These are phyloP conservation scores for Vulpes ferrilata DNA, from an alignment of 2,113 vertebrate species.

Conservation along the genomic window DNA sequence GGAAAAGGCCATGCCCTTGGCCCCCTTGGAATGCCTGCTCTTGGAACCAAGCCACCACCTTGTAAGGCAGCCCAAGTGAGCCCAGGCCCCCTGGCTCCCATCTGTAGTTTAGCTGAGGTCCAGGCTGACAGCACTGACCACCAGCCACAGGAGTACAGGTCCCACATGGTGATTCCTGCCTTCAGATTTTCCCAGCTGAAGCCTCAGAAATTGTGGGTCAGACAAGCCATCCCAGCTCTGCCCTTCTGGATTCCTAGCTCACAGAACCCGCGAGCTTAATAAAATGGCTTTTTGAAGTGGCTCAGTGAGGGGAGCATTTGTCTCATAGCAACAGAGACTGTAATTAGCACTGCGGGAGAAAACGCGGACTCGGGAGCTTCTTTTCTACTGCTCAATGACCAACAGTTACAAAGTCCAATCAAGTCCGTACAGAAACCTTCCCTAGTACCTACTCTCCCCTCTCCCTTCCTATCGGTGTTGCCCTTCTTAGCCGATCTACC, in stretches of 20 bases:
- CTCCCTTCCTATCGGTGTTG: not conserved
- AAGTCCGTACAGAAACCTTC: not conserved
- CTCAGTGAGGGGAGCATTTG: not conserved
- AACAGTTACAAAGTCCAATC: not conserved
- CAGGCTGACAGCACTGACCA: not conserved
- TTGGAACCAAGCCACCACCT: not conserved
- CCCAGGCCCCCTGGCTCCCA: not conserved
- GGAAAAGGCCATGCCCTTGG: not conserved
- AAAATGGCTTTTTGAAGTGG: not conserved
- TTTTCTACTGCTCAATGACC: not conserved
- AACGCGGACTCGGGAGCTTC: not conserved
- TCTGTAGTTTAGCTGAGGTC: not conserved
- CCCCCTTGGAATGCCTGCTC: not conserved
- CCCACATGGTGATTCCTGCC: not conserved
- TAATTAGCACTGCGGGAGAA: not conserved
- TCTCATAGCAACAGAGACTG: not conserved
- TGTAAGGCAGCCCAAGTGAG: not conserved
- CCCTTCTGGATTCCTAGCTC: not conserved
- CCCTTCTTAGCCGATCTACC: not conserved
- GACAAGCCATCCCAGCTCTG: not conserved
- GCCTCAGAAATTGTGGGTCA: not conserved
- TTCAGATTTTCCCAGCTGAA: not conserved
- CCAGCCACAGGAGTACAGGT: not conserved
- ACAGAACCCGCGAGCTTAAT: not conserved
- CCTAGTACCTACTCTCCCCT: not conserved